Evolutionary conservation across 2,113 vertebrate species (phyloP), one percentile per base, ranked within the genome.

Genomic region (Anhinga anhinga): DNA sequence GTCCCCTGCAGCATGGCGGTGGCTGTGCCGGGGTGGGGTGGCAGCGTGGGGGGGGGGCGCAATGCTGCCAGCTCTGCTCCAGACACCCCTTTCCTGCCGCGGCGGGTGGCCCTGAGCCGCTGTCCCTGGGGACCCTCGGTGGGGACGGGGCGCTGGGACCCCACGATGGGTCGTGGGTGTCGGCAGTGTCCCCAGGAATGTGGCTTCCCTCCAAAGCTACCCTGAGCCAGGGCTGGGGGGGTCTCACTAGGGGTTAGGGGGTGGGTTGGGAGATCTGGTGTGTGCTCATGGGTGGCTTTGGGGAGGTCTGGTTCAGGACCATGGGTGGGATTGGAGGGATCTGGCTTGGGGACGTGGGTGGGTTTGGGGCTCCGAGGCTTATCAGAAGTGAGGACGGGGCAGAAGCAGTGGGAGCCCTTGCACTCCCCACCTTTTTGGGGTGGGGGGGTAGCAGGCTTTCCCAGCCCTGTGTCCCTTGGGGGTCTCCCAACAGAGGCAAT

Each of bases 161-260:
- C 52, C 0, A 0, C 10, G 1, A 2, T 16, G 38, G 55, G 50
- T 3, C 1, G 11, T 19, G 59, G 62, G 2, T 29, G 38, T 8
- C 47, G 42, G 32, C n/a, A 27, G 29, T 27, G 88, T 10, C 56
- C 44, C 58, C 65, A 11, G 40, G 22, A 67, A 29, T 38, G 29
- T 40, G 50, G 12, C 20, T 47, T 19, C 7, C 2, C 7, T 5
- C 49, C 44, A 63, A 40, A 71, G 45, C 9, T 44, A 44, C 22
- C 34, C 30, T 2, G 4, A 30, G 32, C 20, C 6, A 11, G 36
- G 38, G 6, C 13, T 44, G 32, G 36, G 30, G 30, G 18, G n/a
- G 27, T 27, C 47, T 40, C 9, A 4, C 45, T 36, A 20, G 38
- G 56, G 52, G 52, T 53, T 53, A 53, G 5, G 26, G 14, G 52